Base-by-base conservation (phyloP, 2,888 invertebrate genomes). In the Drosophila histrio region DNA sequence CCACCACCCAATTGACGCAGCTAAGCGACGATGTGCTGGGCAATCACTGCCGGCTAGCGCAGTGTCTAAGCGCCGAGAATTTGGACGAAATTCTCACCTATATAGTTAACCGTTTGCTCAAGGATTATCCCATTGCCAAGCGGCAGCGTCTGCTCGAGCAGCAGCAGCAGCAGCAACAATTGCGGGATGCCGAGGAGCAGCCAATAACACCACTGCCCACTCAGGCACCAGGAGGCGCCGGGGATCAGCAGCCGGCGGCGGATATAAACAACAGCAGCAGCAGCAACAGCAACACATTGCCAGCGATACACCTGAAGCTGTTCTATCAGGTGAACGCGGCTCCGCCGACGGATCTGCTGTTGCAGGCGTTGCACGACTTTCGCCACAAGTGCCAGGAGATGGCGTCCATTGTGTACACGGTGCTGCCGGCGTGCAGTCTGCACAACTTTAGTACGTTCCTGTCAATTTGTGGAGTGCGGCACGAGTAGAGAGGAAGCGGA, bases 361-460 rank as follows among this genome's bases (percentile, higher is more conserved):
- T 92, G 11, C 89, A 91, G 44, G 91, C 92, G 30, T 75, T 93
- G 46, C 89, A 92, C 57, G 91, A 92, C 59, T 91, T 92, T 70
- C 91, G 91, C 28, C 77, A 87, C 39, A 93, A 94, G 89, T 89
- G 93, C 91, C 92, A 93, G 89, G 90, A 93, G 89, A 79, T 93
- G 91, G 84, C 91, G 88, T 73, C 79, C 52, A 93, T 96, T 76
- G 95, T 95, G 60, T 94, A 95, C 79, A 96, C 96, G 11, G 93
- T 95, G 67, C 93, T 97, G 92, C 97, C 97, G 52, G 96, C 96
- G 74, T 93, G 94, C 76, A 95, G 95, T 90, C 93, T 97, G 88
- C 96, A 96, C 92, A 95, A 95, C 92, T 95, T 95, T 77, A 95
- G 95, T 93, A 96, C 96, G 87, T 96, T 96, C 93, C 93, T 97